phyloP scores from a whole-genome alignment of 2,113 vertebrate genomes.

The Zosterops japonicus region DNA sequence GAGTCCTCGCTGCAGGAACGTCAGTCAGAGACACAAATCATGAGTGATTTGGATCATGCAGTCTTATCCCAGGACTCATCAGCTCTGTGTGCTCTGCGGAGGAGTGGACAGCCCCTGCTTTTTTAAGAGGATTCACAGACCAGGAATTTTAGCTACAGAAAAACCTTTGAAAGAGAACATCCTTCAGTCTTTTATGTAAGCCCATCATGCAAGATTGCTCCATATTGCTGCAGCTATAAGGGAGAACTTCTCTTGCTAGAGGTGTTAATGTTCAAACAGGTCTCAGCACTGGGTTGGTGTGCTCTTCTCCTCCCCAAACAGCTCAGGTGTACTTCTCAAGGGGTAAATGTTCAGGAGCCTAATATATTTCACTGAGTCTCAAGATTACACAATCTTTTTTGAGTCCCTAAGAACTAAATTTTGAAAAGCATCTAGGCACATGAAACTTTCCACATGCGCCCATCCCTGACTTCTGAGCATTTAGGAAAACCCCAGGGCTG shows the following conservation, averaged over 20 bases:
- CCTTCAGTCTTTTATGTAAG: background rate
- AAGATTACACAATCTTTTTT: background rate
- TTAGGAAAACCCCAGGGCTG: background rate
- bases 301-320: background rate
- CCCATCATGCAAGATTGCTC: background rate
- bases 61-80: background rate
- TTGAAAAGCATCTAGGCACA: background rate
- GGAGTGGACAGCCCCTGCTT: background rate
- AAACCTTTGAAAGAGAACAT: background rate
- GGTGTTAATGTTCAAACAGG: background rate
- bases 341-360: background rate
- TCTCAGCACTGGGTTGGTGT: background rate
- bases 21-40: conserved; percentile 38
- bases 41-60: background rate
- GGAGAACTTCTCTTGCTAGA: background rate
- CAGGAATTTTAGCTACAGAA: background rate
- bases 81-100: background rate
- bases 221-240: background rate
- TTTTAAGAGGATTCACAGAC: background rate
- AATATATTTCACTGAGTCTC: background rate
- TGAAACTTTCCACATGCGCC: background rate
- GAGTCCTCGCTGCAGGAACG: background rate
- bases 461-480: background rate
- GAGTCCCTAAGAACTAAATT: background rate
- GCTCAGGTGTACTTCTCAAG: background rate